These are phyloP conservation scores for Megalops atlanticus DNA, from an alignment of 2,113 vertebrate species.

Conservation along the genomic window DNA sequence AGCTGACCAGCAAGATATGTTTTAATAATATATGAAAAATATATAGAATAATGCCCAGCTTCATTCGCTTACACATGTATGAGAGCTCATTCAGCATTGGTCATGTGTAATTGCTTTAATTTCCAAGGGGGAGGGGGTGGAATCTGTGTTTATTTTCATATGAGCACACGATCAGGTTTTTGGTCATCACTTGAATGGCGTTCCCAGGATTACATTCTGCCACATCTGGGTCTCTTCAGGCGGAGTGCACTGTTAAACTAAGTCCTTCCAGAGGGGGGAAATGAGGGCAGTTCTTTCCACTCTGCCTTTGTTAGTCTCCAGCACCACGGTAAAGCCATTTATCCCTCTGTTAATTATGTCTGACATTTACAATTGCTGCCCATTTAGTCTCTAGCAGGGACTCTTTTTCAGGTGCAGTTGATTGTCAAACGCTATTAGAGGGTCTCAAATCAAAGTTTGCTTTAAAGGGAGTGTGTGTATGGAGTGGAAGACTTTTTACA, in stretches of 20 bases:
- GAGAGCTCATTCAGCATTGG: neutral
- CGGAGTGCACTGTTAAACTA: slow-evolving; percentile 28
- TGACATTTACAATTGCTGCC: slow-evolving; percentile 76
- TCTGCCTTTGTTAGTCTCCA: slow-evolving; percentile 45
- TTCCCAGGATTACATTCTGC: slow-evolving; percentile 41
- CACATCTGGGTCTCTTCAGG: slow-evolving; percentile 42
- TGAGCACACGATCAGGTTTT: slow-evolving; percentile 28
- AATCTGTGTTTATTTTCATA: neutral
- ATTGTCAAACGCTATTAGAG: slow-evolving; percentile 74
- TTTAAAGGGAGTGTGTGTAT: slow-evolving; percentile 56
- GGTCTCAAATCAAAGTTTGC: slow-evolving; percentile 61
- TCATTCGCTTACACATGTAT: neutral
- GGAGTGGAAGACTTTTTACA: slow-evolving; percentile 33
- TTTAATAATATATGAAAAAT: neutral
- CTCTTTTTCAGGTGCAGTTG: slow-evolving; percentile 68
- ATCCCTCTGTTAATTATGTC: slow-evolving; percentile 70
- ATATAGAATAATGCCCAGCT: neutral
- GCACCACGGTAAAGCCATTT: slow-evolving; percentile 63
- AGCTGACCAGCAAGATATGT: no score
- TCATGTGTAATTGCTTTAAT: neutral
- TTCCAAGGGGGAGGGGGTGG: neutral
- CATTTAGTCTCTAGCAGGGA: slow-evolving; percentile 68
- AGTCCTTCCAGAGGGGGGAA: slow-evolving; percentile 41
- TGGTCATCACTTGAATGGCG: slow-evolving; percentile 33
- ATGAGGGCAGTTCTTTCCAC: slow-evolving; percentile 30